These are phyloP conservation scores for Cheilosia urbana DNA, from an alignment of 2,888 invertebrate species.

Conservation along the genomic window DNA sequence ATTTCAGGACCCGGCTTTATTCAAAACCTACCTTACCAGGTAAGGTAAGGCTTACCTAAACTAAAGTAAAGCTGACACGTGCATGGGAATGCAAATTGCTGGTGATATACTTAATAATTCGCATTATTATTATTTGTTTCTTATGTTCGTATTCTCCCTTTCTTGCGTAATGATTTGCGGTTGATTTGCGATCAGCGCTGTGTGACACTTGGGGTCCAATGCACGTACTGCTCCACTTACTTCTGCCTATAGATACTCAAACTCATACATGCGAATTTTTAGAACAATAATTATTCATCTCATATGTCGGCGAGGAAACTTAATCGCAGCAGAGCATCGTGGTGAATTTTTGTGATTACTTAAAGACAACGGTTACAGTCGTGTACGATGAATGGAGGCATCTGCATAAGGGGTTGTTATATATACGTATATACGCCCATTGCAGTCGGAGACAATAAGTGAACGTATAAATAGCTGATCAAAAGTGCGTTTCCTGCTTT, in stretches of 20 bases:
- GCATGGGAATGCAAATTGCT: slow-evolving; percentile 2
- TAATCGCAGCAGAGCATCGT: slow-evolving; percentile 35
- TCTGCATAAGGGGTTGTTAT: slow-evolving; percentile 31
- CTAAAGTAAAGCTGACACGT: neutral
- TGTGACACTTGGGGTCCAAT: slow-evolving; percentile 50
- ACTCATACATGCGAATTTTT: slow-evolving; percentile 7
- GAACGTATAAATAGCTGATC: slow-evolving; percentile 53
- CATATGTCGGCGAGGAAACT: slow-evolving; percentile 42
- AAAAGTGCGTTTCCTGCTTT: slow-evolving; percentile 7
- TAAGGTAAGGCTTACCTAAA: too few species aligned
- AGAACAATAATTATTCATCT: slow-evolving; percentile 12
- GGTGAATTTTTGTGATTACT: slow-evolving; percentile 38
- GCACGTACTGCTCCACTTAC: slow-evolving; percentile 45
- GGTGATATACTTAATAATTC: slow-evolving; percentile 6
- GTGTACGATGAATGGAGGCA: slow-evolving; percentile 39
- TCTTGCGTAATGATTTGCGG: slow-evolving; percentile 49
- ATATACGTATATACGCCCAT: slow-evolving; percentile 1
- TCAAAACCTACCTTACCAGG: too few species aligned
- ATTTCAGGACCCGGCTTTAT: too few species aligned
- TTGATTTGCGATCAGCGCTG: slow-evolving; percentile 50
- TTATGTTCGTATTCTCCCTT: neutral
- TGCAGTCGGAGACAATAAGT: neutral
- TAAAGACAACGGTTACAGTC: slow-evolving; percentile 29
- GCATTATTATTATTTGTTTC: neutral
- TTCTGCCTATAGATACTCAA: neutral